These are phyloP conservation scores for Actinernus sp. DNA, from an alignment of 92 coral and sea anemone genomes.

Conservation along the genomic window DNA sequence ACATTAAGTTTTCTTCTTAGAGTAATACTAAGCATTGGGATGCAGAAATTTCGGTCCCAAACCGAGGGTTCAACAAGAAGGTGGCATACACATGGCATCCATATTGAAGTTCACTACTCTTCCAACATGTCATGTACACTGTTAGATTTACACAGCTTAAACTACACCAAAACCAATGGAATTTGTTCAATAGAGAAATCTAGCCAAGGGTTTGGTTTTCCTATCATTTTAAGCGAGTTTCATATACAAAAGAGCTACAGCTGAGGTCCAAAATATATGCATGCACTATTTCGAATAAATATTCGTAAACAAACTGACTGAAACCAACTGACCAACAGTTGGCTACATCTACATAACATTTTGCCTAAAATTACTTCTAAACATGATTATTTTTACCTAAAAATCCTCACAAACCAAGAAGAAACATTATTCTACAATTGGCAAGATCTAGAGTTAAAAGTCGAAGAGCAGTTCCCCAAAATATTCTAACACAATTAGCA, in stretches of 20 bases:
- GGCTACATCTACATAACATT: conserved; percentile 3
- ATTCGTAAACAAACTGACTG: conserved; percentile 73
- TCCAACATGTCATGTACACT: conserved; percentile 25
- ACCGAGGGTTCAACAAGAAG: conserved; percentile 16
- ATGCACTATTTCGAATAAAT: conserved; percentile 60
- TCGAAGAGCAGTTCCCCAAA: no score
- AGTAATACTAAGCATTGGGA: background rate
- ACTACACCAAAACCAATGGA: conserved; percentile 4
- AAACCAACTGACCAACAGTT: conserved; percentile 24
- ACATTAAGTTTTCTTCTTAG: conserved; percentile 6
- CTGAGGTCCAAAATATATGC: conserved; percentile 25
- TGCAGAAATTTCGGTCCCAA: background rate
- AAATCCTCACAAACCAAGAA: conserved; percentile 23
- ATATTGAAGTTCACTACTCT: conserved; percentile 30
- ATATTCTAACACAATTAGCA: no score
- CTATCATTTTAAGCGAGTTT: background rate
- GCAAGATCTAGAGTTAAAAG: no score
- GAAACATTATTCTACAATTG: conserved; percentile 12
- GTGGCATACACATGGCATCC: conserved; percentile 35
- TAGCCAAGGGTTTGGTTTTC: background rate
- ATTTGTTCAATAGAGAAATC: conserved; percentile 4
- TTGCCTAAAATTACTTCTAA: conserved; percentile 9
- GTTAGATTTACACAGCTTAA: conserved; percentile 28
- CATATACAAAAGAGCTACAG: background rate
- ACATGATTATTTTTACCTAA: conserved; percentile 7